Conservation (phyloP, 1,140 invertebrate species). For the Chelonus insularis region DNA sequence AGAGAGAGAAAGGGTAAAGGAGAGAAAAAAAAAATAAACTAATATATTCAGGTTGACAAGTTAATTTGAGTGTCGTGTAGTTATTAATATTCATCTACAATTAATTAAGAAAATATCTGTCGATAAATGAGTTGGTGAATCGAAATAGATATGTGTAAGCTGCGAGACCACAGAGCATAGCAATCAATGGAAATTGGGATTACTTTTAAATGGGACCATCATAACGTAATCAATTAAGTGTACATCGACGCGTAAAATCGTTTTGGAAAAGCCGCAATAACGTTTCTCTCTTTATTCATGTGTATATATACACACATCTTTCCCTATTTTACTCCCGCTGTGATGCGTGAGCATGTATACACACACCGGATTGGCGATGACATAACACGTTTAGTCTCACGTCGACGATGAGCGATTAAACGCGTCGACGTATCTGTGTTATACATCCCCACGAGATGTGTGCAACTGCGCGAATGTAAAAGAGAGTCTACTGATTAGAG, state of each 20-base stretch:
- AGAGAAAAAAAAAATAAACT: neutral
- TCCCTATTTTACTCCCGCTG: neutral
- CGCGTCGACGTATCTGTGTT: slow-evolving; percentile 16
- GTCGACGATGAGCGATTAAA: slow-evolving; percentile 30
- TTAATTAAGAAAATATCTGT: neutral
- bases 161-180: neutral
- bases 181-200: neutral
- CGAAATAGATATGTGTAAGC: neutral
- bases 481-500: slow-evolving; percentile 6
- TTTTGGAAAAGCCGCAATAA: slow-evolving; percentile 1
- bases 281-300: neutral
- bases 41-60: slow-evolving; percentile 5
- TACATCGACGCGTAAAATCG: slow-evolving; percentile 6
- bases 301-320: slow-evolving; percentile 1
- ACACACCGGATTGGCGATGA: slow-evolving; percentile 23
- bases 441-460: neutral
- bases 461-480: slow-evolving; percentile 14
- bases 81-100: slow-evolving; percentile 6
- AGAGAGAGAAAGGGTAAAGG: too few relatives aligned
- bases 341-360: slow-evolving; percentile 12
- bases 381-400: slow-evolving; percentile 32
- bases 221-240: slow-evolving; percentile 6
- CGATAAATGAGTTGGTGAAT: neutral
- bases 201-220: neutral
- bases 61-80: neutral